Base-by-base conservation (phyloP, 1,140 invertebrate genomes). In the Lanistes nyassanus region DNA sequence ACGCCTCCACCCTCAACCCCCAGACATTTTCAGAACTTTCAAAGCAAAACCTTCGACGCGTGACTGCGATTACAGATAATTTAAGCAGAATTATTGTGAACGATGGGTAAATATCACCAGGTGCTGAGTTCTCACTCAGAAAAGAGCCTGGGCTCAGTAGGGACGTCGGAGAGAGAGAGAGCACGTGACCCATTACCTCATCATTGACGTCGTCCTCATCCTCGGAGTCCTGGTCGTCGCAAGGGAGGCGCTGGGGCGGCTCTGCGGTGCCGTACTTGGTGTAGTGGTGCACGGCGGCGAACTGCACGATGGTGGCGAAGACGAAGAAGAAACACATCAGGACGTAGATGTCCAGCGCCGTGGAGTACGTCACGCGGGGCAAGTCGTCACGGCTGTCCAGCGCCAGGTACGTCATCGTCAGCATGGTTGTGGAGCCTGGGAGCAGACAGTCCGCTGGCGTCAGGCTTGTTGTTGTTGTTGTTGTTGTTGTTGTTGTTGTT, bases 351-450 rank as follows among this genome's bases (percentile, higher is more conserved):
- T 96, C 95, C 66, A 97, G 90, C 4, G 95, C 95, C 13, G 95
- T 96, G 1, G 94, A 94, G 88, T 96, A 96, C 51, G 94, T 92
- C 42, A 96, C 95, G 90, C 95, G 95, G 5, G 95, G 95, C 64
- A 96, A 89, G 90, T 96, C 94, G 21, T 93, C 95, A 67, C 95
- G 91, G 0, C 94, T 94, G 88, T 97, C 95, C 76, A 96, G 88
- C 19, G 95, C 95, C 58, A 96, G 89, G 85, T 96, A 96, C 0
- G 95, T 96, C 94, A 96, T 96, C 6, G 95, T 96, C 60, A 96
- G 88, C 19, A 96, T 94, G 0, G 95, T 96, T 9, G 94, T 96
- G 21, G 96, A 94, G 37, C 95, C 96, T 95, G 86, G 26, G 75
- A 72, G 13, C n/a, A 58, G 77, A 77, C 42, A 16, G 31, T 23